Evolutionary conservation across 2,113 vertebrate genomes (phyloP), one percentile per base, ranked within the genome.

Genomic region (Argyrosomus japonicus): DNA sequence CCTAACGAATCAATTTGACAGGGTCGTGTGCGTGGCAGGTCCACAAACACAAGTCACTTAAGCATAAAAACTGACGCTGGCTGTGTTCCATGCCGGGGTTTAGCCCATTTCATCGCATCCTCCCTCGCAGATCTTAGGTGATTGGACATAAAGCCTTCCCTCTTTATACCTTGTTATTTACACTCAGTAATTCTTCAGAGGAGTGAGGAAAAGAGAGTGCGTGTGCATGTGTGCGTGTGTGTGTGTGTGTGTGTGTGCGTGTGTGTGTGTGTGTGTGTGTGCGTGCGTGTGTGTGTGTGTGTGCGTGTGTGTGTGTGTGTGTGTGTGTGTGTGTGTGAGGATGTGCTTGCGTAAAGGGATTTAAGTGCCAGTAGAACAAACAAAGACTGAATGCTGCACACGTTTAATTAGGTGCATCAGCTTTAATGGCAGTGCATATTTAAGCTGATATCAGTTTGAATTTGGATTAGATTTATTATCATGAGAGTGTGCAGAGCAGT

Each of bases 381-480:
- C 79, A 88, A 79, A 47, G 64, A 54, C 36, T n/a, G 9, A 70
- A 62, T 32, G 27, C 19, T 7, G 43, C 45, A 50, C 73, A 71
- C 4, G 21, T 84, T 87, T 77, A 86, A 91, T 92, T 86, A 86
- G 86, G 68, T 73, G 81, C 67, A 85, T 90, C 81, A 61, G 67
- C 68, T 80, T 82, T 86, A 86, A 88, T 68, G 75, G 56, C 57
- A 61, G 67, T 51, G 68, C 79, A 84, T 84, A 87, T 87, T 86
- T 85, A 85, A 87, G 81, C 76, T 86, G 54, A 77, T 77, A 87
- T 80, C 75, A 86, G 81, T 88, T 86, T 87, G 88, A 84, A 73
- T 86, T 82, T 74, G 81, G 88, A 90, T 88, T 82, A 86, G 82
- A 71, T 1, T 2, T 68, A 69, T 79, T 78, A 80, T 86, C 77